Percentiles rank a stretch among this genome's conserved stretches.
phyloP scores from a whole-genome alignment of 2,888 invertebrate genomes.

The Parelbella ahira region DNA sequence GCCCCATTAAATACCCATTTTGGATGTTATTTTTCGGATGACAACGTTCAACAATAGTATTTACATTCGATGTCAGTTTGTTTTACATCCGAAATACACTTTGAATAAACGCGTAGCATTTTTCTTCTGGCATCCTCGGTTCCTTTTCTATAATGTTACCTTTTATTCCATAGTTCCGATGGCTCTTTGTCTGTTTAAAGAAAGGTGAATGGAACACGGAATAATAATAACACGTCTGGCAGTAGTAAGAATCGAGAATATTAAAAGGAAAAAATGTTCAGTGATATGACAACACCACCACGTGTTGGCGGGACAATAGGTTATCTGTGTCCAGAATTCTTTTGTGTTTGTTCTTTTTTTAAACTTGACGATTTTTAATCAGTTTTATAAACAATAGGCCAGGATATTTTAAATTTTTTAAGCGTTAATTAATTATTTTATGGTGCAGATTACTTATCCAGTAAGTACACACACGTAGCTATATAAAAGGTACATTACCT shows the following conservation, averaged over 20 bases:
- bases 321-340: slow-evolving; percentile 47
- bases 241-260: slow-evolving; percentile 55
- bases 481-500: too few relatives aligned
- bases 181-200: slow-evolving; percentile 59
- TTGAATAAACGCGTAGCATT: slow-evolving; percentile 70
- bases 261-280: slow-evolving; percentile 56
- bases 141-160: slow-evolving; percentile 67
- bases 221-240: slow-evolving; percentile 74
- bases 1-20: slow-evolving; percentile 71
- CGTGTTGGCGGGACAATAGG: slow-evolving; percentile 64
- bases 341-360: slow-evolving; percentile 32
- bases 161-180: slow-evolving; percentile 71
- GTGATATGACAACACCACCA: slow-evolving; percentile 69
- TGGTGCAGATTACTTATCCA: too few relatives aligned
- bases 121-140: slow-evolving; percentile 65
- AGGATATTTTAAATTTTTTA: too few relatives aligned
- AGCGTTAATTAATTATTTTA: too few relatives aligned
- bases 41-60: slow-evolving; percentile 75
- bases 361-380: background rate
- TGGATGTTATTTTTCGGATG: slow-evolving; percentile 65
- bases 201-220: slow-evolving; percentile 68
- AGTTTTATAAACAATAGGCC: too few relatives aligned
- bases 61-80: slow-evolving; percentile 80
- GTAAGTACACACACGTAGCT: too few relatives aligned
- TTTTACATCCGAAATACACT: slow-evolving; percentile 76